Base-by-base conservation (phyloP, 2,797 vertebrate species). In the Sebastolobus alascanus region DNA sequence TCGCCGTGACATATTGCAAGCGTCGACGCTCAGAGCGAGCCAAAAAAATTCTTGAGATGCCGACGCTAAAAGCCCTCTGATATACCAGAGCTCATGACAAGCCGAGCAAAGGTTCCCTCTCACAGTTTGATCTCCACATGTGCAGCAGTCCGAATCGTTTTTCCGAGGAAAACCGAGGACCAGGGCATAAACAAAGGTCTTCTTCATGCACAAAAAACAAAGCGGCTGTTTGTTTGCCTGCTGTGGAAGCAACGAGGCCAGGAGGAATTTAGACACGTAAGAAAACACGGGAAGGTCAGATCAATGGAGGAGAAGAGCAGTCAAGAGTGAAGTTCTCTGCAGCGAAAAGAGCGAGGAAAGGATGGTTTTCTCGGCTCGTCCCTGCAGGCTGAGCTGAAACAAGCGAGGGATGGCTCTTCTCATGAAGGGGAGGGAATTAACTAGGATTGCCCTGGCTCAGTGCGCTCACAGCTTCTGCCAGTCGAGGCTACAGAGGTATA, bases 401-500 rank as follows among this genome's bases (percentile, higher is more conserved):
- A 87, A 89, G 89, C 72, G 68, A 84, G 82, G 82, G 80, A 89
- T 73, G 84, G 80, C 82, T 90, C 90, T 93, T 92, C 92, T 94
- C 92, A 93, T 91, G 91, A 88, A 91, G 91, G 83, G 81, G 75
- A 83, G 82, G 89, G 94, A 86, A 93, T 94, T 93, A 94, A 94
- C 83, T 91, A 54, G 93, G 94, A 95, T 95, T 92, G 92, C 83
- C 76, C 79, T 46, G 89, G 93, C 94, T 95, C 93, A 92, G 85
- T 31, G 84, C 70, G 27, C 87, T 88, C 84, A 6, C 76, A 66
- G 90, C 88, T 91, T 86, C 83, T 87, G 90, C 88, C 87, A 80
- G 85, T 67, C 55, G 83, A 82, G 89, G 89, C 92, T 93, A 83
- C 87, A 66, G 85, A 81, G 85, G 89, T 91, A 87, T 92, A 93